phyloP scores from a whole-genome alignment of 1,140 invertebrate genomes.

The Phymorhynchus buccinoides region DNA sequence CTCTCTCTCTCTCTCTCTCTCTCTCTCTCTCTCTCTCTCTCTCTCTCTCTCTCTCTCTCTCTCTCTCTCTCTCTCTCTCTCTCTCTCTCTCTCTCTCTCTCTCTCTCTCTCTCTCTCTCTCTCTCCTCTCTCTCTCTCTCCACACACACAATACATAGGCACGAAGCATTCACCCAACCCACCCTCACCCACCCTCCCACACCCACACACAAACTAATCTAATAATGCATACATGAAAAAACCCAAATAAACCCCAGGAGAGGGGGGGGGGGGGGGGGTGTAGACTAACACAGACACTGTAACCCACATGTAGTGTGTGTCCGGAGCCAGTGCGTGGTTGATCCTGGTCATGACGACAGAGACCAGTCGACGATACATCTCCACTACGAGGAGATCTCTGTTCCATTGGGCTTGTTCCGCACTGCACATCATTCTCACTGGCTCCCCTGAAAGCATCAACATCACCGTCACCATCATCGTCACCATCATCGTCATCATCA shows the following conservation, averaged over 20 bases:
- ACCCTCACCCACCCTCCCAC: not conserved
- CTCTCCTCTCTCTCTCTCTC: too few species aligned
- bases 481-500: slow-evolving; percentile 29
- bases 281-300: too few species aligned
- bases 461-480: slow-evolving; percentile 11
- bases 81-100: too few species aligned
- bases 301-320: not conserved
- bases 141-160: not conserved
- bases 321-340: not conserved
- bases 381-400: not conserved
- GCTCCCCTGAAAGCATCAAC: slow-evolving; percentile 26
- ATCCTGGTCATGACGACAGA: not conserved
- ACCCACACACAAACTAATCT: not conserved
- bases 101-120: too few species aligned
- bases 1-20: too few species aligned
- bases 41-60: not conserved
- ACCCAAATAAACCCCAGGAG: too few species aligned
- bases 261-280: too few species aligned
- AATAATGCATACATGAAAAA: not conserved
- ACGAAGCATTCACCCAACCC: not conserved
- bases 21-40: too few species aligned
- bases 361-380: slow-evolving; percentile 11
- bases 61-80: too few species aligned
- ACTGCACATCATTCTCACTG: not conserved
- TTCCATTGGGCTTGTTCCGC: not conserved